Conservation (phyloP, 2,113 vertebrate species). For the Austrofundulus limnaeus region DNA sequence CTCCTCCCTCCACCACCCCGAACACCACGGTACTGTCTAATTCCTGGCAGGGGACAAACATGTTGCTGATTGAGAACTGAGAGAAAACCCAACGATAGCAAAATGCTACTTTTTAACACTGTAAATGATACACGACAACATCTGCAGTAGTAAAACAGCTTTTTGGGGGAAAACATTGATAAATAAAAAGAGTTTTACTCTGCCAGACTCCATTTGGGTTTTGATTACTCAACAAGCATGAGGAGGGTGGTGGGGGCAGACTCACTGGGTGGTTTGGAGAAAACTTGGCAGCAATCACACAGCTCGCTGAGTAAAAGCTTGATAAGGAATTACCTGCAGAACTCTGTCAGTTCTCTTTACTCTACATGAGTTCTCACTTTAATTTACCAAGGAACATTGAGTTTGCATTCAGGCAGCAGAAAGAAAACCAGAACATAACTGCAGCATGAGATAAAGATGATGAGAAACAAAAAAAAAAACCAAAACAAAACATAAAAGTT, state of each 20-base stretch:
- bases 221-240: slow-evolving; percentile 8
- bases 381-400: not conserved
- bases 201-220: slow-evolving; percentile 9
- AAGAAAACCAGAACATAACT: slow-evolving; percentile 6
- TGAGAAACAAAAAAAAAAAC: slow-evolving; percentile 16
- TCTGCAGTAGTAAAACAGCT: not conserved
- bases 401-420: slow-evolving; percentile 9
- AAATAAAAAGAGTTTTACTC: slow-evolving; percentile 8
- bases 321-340: slow-evolving; percentile 8
- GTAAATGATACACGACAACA: not conserved
- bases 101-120: not conserved
- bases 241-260: not conserved
- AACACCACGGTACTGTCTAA: slow-evolving; percentile 84
- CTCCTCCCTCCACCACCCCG: slow-evolving; percentile 93
- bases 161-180: not conserved
- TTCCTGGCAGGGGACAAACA: slow-evolving; percentile 75
- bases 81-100: not conserved
- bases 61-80: slow-evolving; percentile 5
- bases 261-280: not conserved
- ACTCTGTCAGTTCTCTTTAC: slow-evolving; percentile 8
- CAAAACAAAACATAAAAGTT: slow-evolving; percentile 1
- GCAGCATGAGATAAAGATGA: not conserved
- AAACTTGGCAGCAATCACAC: slow-evolving; percentile 20
- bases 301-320: not conserved
- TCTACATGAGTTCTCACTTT: slow-evolving; percentile 7